Evolutionary conservation across 2,113 vertebrate genomes (phyloP).

Genomic region (Carassius gibelio): DNA sequence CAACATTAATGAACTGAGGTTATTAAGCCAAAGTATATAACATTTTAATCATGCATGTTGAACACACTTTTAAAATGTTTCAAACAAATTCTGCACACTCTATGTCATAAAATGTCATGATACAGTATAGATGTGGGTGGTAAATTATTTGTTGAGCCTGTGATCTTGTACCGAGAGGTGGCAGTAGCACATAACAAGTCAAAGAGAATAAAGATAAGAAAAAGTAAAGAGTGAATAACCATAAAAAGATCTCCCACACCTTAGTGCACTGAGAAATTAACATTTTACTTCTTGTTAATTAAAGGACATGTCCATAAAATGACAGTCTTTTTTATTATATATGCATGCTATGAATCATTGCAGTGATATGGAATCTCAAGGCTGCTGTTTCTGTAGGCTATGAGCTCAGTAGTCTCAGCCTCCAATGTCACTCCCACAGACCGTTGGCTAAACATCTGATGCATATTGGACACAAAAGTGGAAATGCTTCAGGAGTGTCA

Average conservation of each 20-base stretch:
- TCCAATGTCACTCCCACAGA: too few relatives aligned
- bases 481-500: too few relatives aligned
- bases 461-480: too few relatives aligned
- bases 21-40: too few relatives aligned
- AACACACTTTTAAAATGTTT: neutral
- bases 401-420: neutral
- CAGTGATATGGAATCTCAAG: too few relatives aligned
- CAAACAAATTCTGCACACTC: too few relatives aligned
- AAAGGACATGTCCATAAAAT: neutral
- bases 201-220: constrained; percentile 2
- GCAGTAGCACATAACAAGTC: constrained; percentile 42
- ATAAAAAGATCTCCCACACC: neutral
- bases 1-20: neutral
- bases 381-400: neutral
- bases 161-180: constrained; percentile 37
- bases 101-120: neutral
- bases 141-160: neutral
- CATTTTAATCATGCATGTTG: neutral
- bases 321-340: neutral
- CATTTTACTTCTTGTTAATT: neutral
- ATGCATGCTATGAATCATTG: neutral
- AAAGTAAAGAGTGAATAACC: constrained; percentile 25
- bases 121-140: neutral
- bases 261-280: neutral
- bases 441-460: too few relatives aligned